Conservation (phyloP, 2,113 vertebrate species). For the Melanerpes formicivorus region DNA sequence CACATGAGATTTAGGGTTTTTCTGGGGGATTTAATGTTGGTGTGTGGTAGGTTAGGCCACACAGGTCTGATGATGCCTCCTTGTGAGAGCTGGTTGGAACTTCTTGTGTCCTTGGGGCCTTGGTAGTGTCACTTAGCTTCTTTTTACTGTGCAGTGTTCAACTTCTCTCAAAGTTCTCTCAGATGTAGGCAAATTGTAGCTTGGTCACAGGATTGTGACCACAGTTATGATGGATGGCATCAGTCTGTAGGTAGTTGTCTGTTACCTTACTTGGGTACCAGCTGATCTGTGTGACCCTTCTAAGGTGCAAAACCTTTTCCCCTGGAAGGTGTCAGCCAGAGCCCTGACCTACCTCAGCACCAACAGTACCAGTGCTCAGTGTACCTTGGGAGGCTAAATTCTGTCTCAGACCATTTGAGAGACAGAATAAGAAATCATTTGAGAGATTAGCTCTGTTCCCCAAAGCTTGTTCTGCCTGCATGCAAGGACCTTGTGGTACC, state of each 20-base stretch:
- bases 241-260: neutral
- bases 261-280: no score
- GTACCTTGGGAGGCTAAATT: neutral
- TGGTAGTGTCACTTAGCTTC: neutral
- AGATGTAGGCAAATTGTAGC: neutral
- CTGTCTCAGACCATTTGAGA: neutral
- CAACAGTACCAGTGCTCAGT: neutral
- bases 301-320: neutral
- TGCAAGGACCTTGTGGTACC: neutral
- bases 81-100: neutral
- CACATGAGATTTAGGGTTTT: fast-evolving
- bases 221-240: neutral
- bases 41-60: neutral
- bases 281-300: neutral
- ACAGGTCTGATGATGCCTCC: neutral
- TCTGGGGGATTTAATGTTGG: neutral
- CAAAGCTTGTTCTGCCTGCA: neutral
- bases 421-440: neutral
- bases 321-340: neutral
- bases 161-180: neutral
- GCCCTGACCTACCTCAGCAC: neutral
- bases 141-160: neutral
- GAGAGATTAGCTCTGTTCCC: neutral
- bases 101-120: neutral
- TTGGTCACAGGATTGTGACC: neutral